These are phyloP conservation scores for Siniperca undulata DNA, from an alignment of 2,797 vertebrate genomes.

Conservation along the genomic window DNA sequence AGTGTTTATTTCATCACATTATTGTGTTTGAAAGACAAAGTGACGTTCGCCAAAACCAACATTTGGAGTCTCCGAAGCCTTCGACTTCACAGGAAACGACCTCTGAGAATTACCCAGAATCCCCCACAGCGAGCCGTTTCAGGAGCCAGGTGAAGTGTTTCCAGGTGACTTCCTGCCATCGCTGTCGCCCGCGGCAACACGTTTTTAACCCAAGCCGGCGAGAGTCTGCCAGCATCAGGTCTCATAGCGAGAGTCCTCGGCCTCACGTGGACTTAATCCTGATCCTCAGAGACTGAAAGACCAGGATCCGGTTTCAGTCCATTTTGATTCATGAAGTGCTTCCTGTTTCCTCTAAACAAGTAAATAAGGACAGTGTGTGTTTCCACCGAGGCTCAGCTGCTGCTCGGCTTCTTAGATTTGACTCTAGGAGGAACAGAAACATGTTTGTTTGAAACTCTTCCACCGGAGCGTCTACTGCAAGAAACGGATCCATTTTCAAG, in stretches of 20 bases:
- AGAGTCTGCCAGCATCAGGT: background rate
- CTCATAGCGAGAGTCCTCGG: background rate
- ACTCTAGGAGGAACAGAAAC: too few species aligned
- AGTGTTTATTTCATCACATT: conserved; percentile 17
- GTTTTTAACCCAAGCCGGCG: too few species aligned
- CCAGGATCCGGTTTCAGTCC: conserved; percentile 10
- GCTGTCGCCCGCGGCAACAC: background rate
- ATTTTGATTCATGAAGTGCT: background rate
- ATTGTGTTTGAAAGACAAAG: background rate
- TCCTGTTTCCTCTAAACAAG: background rate
- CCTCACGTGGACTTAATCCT: conserved; percentile 4
- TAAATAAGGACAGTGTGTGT: background rate
- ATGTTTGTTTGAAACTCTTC: too few species aligned
- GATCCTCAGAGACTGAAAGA: background rate
- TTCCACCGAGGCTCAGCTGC: background rate
- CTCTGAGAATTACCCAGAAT: conserved; percentile 19
- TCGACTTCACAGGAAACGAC: background rate
- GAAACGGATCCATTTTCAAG: too few species aligned
- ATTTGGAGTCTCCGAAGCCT: background rate
- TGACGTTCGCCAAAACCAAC: background rate
- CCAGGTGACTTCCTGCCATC: conserved; percentile 22
- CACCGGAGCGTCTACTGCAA: too few species aligned
- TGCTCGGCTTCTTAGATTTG: background rate
- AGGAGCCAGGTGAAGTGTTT: conserved; percentile 24
- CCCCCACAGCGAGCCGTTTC: background rate